phyloP scores from a whole-genome alignment of 2,113 vertebrate species.

The Romanogobio albipinnatus region DNA sequence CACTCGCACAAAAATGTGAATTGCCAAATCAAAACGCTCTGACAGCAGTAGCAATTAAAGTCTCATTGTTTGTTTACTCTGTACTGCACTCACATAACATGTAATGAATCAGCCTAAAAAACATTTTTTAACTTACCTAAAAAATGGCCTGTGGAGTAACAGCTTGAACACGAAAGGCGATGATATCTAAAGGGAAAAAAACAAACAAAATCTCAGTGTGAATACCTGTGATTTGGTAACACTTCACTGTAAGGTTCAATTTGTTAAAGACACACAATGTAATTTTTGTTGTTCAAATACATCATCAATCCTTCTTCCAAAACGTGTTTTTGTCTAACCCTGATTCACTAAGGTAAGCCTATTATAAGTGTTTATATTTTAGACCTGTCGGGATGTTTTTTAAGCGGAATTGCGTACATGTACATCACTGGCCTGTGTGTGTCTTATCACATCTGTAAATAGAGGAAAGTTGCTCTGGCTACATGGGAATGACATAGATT shows the following conservation, averaged over 20 bases:
- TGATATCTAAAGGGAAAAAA: constrained; percentile 84
- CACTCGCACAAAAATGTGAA: background rate
- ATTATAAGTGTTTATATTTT: too few relatives aligned
- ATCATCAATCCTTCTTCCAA: too few relatives aligned
- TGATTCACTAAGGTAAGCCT: too few relatives aligned
- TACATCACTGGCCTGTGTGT: too few relatives aligned
- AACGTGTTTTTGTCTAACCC: too few relatives aligned
- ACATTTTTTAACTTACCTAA: constrained; percentile 81
- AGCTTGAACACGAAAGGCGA: constrained; percentile 98
- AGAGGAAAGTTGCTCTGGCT: too few relatives aligned
- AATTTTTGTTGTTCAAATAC: too few relatives aligned
- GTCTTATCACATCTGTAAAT: too few relatives aligned
- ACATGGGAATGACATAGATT: too few relatives aligned
- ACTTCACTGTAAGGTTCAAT: background rate
- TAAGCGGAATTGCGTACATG: too few relatives aligned
- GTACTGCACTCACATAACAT: background rate
- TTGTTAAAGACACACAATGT: background rate
- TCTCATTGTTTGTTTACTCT: background rate
- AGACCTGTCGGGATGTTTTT: too few relatives aligned
- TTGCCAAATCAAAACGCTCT: background rate
- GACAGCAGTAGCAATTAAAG: background rate
- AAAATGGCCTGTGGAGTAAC: constrained; percentile 93
- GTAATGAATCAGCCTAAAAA: background rate
- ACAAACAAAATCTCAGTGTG: constrained; percentile 27
- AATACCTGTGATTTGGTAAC: background rate